These are phyloP conservation scores for Percina caprodes DNA, from an alignment of 2,113 vertebrate species.

Conservation along the genomic window DNA sequence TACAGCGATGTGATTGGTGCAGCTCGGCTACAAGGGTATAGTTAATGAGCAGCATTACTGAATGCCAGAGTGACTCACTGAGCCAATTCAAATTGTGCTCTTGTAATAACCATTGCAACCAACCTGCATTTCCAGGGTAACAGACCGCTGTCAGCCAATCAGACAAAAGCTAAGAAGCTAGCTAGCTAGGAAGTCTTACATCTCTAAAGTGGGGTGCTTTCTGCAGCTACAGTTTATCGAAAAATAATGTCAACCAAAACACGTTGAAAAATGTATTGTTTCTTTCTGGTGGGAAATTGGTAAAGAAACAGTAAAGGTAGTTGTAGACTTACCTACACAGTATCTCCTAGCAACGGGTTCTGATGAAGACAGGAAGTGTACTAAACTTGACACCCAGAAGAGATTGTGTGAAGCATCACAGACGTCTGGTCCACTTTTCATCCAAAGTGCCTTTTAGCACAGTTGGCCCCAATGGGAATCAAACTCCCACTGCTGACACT, in stretches of 20 bases:
- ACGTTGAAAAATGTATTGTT: not conserved
- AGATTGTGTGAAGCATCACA: constrained; percentile 13
- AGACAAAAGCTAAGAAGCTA: no score
- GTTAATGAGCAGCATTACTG: no score
- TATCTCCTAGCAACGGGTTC: not conserved
- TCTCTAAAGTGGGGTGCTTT: no score
- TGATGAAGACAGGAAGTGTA: not conserved
- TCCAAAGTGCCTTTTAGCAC: constrained; percentile 41
- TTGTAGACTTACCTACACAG: no score
- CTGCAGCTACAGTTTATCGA: not conserved
- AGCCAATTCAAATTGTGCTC: no score
- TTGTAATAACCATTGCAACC: no score
- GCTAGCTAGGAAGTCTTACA: no score
- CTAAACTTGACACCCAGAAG: not conserved
- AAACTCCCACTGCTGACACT: not conserved
- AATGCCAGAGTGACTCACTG: no score
- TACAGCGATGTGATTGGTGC: no score
- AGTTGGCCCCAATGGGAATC: constrained; percentile 6
- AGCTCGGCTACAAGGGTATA: no score
- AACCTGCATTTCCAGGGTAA: no score
- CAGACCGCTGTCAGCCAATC: no score
- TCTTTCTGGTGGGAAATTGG: not conserved
- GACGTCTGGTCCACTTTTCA: not conserved
- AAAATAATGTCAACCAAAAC: not conserved
- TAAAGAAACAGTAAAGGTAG: not conserved